Evolutionary conservation across 2,888 invertebrate species (phyloP), one percentile per base, ranked within the genome.

Genomic region (Callosobruchus maculatus): DNA sequence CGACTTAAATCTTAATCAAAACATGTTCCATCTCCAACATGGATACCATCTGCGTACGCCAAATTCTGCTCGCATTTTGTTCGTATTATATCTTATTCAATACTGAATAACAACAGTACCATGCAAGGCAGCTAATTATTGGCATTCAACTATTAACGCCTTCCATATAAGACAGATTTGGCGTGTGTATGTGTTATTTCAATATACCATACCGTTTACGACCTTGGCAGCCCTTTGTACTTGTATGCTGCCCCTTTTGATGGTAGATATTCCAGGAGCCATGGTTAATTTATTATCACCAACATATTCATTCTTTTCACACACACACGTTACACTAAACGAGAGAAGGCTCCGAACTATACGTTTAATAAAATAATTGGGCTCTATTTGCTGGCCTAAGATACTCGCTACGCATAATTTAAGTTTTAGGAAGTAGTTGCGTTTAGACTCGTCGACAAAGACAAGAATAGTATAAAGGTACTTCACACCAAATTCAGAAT

Each of bases 201-300:
- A 30, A 30, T 68, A 49, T 49, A 49, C 49, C 13, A 18, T 85
- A 89, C 89, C 89, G 85, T 89, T 88, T 21, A 89, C 89, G 77
- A 89, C 88, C 85, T 89, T 89, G 4, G 89, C 89, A 69, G 89
- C 89, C 74, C 86, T 86, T 78, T 89, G 89, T 73, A 90, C 84
- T 81, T 90, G 89, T 76, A 89, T 88, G 82, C 89, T 89, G 74
- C 89, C 87, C 71, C 88, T 84, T 83, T 89, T 89, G 31, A 89
- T 77, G 26, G 86, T 86, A 5, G 82, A 80, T 68, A 83, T 74
- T 71, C 81, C 81, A 20, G 83, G 81, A 22, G 80, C 79, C 81
- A 82, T 82, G 13, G 5, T 49, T 49, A 49, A 30, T 18, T 49
- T 49, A 13, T 13, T 49, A 49, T 18, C 13, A 49, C 49, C 1